phyloP scores from a whole-genome alignment of 2,113 vertebrate species.

The Cariama cristata region DNA sequence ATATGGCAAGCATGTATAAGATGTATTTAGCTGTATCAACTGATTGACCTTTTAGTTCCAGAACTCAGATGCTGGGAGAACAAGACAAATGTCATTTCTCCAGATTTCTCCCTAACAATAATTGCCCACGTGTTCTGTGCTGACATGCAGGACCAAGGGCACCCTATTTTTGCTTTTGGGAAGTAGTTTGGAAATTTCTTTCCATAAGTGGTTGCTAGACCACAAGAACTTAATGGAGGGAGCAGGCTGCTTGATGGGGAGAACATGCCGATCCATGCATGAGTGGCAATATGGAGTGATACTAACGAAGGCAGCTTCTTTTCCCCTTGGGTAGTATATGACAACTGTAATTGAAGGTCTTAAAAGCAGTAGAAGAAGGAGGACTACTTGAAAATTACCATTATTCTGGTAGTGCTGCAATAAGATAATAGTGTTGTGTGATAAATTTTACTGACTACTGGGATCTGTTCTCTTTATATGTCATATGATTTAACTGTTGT shows the following conservation, averaged over 20 bases:
- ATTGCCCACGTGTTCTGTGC: background rate
- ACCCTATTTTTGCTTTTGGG: background rate
- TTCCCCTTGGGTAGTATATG: background rate
- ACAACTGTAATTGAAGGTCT: background rate
- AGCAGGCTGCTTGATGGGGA: fast-evolving
- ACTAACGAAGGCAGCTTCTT: background rate
- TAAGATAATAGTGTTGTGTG: background rate
- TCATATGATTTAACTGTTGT: background rate
- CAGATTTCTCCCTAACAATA: background rate
- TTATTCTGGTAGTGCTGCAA: background rate
- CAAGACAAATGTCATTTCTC: background rate
- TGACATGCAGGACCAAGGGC: background rate
- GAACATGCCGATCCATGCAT: background rate
- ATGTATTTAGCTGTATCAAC: background rate
- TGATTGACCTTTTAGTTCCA: background rate
- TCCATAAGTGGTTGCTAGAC: background rate
- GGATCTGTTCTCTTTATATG: background rate
- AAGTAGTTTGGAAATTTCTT: background rate
- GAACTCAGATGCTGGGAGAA: background rate
- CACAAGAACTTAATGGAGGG: background rate
- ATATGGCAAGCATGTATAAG: background rate
- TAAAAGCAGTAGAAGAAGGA: background rate
- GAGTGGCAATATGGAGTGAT: background rate
- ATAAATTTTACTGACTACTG: background rate
- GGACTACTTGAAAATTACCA: background rate